These are phyloP conservation scores for Girardia tigrina DNA, from an alignment of 2,888 invertebrate genomes.

Conservation along the genomic window DNA sequence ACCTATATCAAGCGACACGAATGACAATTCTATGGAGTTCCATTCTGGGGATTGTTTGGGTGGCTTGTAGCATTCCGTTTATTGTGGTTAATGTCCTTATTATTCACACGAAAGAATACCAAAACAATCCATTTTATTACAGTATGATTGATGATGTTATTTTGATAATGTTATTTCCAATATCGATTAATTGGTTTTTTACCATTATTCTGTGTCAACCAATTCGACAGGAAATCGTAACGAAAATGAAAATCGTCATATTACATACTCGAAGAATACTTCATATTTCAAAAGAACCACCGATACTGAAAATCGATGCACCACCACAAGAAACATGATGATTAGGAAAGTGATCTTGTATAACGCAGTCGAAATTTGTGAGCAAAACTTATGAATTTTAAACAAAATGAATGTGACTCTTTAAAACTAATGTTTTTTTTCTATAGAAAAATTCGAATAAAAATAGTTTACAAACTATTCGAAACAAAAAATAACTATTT, in stretches of 20 bases:
- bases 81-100: not conserved
- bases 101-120: not conserved
- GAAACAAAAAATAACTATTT: too few relatives aligned
- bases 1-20: not conserved
- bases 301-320: too few relatives aligned
- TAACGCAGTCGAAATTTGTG: too few relatives aligned
- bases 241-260: not conserved
- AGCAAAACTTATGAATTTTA: too few relatives aligned
- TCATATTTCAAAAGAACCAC: too few relatives aligned
- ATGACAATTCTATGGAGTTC: not conserved
- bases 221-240: not conserved
- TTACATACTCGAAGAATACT: not conserved
- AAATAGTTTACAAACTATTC: too few relatives aligned
- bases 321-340: too few relatives aligned
- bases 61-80: not conserved
- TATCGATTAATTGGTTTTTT: slow-evolving; percentile 1
- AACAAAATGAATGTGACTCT: too few relatives aligned
- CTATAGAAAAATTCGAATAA: too few relatives aligned
- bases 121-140: not conserved
- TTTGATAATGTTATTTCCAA: not conserved
- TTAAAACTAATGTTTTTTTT: too few relatives aligned
- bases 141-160: not conserved
- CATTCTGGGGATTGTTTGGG: not conserved
- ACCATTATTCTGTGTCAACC: not conserved
- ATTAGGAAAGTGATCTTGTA: too few relatives aligned